Conservation (phyloP, 2,113 vertebrate species). For the Apodemus sylvaticus region DNA sequence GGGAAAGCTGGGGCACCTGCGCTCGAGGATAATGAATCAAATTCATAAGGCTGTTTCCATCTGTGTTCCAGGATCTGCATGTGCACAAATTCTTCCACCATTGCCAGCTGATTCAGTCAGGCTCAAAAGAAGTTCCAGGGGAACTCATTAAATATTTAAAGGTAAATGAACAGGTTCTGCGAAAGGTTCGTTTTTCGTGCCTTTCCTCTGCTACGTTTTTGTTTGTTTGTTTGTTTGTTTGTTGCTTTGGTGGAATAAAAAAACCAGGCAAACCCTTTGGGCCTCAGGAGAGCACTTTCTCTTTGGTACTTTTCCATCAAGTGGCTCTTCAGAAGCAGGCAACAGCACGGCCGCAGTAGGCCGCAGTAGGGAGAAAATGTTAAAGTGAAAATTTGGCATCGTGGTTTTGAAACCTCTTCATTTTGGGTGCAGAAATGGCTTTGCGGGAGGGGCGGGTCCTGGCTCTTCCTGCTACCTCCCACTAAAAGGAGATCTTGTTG, state of each 20-base stretch:
- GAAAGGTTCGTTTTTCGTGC: conserved; percentile 48
- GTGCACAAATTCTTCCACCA: conserved; percentile 97
- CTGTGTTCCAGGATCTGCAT: conserved; percentile 92
- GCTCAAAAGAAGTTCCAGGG: conserved; percentile 89
- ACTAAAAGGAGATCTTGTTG: background rate
- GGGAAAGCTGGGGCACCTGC: background rate
- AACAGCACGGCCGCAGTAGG: background rate
- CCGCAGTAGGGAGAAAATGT: conserved; percentile 28
- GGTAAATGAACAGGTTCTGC: conserved; percentile 84
- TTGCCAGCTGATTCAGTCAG: conserved; percentile 91
- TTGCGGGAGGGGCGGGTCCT: background rate
- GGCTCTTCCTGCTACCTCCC: conserved; percentile 17
- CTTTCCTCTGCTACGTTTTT: background rate
- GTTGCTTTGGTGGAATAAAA: too few species aligned
- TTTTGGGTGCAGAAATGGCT: conserved; percentile 31
- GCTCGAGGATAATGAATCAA: conserved; percentile 28
- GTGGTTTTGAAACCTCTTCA: conserved; percentile 27
- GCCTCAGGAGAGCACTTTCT: conserved; percentile 45
- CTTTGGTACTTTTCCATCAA: conserved; percentile 17
- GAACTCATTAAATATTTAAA: conserved; percentile 97
- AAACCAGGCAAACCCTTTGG: background rate
- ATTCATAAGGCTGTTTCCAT: conserved; percentile 61
- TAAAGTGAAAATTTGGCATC: background rate
- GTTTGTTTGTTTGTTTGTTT: too few species aligned
- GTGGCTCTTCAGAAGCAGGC: conserved; percentile 20